These are phyloP conservation scores for Leptoclinus maculatus DNA, from an alignment of 2,797 vertebrate species.

Conservation along the genomic window DNA sequence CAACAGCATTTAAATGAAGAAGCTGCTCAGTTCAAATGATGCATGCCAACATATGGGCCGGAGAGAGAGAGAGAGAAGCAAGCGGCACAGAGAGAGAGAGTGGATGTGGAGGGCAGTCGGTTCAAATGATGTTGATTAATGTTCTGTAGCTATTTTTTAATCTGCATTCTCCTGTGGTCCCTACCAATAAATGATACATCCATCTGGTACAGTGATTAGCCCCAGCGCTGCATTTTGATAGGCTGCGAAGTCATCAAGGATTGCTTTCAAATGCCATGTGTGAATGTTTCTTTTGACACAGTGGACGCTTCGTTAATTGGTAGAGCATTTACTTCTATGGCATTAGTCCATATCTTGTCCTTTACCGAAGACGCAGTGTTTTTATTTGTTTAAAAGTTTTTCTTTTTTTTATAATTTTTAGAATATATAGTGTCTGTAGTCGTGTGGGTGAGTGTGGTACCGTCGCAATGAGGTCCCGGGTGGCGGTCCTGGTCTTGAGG, in stretches of 20 bases:
- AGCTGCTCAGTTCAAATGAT: slow-evolving; percentile 47
- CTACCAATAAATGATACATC: slow-evolving; percentile 7
- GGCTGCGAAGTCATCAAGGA: not conserved
- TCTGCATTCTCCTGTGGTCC: not conserved
- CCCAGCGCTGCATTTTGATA: slow-evolving; percentile 9
- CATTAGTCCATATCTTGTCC: not conserved
- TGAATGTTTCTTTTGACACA: not conserved
- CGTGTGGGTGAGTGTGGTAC: slow-evolving; percentile 77
- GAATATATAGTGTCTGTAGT: not conserved
- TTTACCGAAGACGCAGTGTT: not conserved
- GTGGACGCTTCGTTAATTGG: not conserved
- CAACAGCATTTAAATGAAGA: slow-evolving; percentile 69
- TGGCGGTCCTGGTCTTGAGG: slow-evolving; percentile 92
- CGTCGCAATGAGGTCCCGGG: slow-evolving; percentile 92
- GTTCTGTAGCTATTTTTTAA: slow-evolving; percentile 12
- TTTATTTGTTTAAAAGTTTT: not conserved
- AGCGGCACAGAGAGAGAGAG: slow-evolving; percentile 8
- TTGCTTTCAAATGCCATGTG: not conserved
- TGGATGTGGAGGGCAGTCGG: not conserved
- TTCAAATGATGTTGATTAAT: slow-evolving; percentile 46
- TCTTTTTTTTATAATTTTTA: not conserved
- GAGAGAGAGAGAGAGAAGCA: slow-evolving; percentile 11
- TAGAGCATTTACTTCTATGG: not conserved
- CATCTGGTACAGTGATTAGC: slow-evolving; percentile 7
- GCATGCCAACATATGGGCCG: slow-evolving; percentile 42